These are phyloP conservation scores for Loripinus fragilis DNA, from an alignment of 2,888 invertebrate genomes.

Conservation along the genomic window DNA sequence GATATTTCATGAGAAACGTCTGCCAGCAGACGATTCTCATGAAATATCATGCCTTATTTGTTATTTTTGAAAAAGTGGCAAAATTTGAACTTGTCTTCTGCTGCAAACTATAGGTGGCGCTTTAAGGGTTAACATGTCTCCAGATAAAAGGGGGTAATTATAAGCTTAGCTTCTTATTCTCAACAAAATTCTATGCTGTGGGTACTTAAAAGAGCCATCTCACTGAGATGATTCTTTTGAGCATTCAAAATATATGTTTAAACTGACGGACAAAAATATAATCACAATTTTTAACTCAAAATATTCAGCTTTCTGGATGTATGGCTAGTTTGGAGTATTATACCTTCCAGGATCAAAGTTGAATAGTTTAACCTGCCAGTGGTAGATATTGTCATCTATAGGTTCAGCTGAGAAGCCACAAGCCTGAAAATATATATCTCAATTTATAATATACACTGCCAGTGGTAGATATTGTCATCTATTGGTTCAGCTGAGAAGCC, in stretches of 20 bases:
- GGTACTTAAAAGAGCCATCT: background rate
- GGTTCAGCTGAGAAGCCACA: slow-evolving; percentile 79
- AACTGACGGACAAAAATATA: background rate
- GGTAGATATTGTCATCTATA: slow-evolving; percentile 82
- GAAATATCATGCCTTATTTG: too few relatives aligned
- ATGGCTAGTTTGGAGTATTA: too few relatives aligned
- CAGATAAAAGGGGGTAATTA: background rate
- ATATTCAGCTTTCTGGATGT: too few relatives aligned
- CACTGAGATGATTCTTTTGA: background rate
- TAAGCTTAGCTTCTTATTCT: background rate
- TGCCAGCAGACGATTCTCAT: too few relatives aligned
- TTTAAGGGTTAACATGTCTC: too few relatives aligned
- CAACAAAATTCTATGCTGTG: background rate
- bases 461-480: too few relatives aligned
- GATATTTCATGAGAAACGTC: too few relatives aligned
- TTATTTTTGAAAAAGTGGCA: too few relatives aligned
- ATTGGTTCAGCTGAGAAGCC: too few relatives aligned
- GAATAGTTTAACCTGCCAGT: slow-evolving; percentile 80
- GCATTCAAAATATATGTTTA: background rate
- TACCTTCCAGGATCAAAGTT: slow-evolving; percentile 73
- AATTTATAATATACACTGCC: background rate
- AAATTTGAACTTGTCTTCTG: too few relatives aligned
- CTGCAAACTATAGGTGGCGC: too few relatives aligned
- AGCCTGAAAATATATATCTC: slow-evolving; percentile 54
- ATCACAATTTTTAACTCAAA: too few relatives aligned